A percentile compares a stretch with the other conserved stretches of the same genome.
phyloP scores from a whole-genome alignment of 2,888 invertebrate species.

The Meiosimyza decipiens region DNA sequence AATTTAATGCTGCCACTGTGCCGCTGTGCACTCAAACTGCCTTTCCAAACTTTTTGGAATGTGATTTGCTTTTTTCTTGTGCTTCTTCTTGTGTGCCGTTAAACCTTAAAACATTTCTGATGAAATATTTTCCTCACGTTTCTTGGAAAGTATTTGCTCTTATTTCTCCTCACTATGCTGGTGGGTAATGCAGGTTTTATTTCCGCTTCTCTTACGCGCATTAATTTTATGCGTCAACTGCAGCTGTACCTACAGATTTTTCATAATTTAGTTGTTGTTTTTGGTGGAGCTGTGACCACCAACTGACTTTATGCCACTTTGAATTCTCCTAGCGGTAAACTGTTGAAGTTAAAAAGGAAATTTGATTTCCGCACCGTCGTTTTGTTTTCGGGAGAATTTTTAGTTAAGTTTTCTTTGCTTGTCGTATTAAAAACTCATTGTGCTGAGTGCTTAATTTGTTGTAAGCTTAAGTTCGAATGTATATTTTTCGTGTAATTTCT shows the following conservation, averaged over 20 bases:
- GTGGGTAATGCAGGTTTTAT: no score
- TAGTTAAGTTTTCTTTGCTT: no score
- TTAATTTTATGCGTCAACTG: neutral
- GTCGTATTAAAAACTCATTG: no score
- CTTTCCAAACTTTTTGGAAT: neutral
- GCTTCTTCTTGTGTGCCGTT: no score
- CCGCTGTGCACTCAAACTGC: neutral
- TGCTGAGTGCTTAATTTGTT: no score
- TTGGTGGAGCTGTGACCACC: neutral
- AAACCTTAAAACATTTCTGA: neutral
- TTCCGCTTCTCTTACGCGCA: no score
- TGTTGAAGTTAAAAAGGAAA: constrained; percentile 18
- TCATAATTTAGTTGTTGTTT: no score
- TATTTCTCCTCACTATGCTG: neutral
- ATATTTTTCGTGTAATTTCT: no score
- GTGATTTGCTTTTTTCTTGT: neutral
- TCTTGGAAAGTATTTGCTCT: neutral
- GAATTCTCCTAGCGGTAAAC: neutral
- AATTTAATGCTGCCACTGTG: neutral
- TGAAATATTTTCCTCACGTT: constrained; percentile 19
- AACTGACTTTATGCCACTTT: constrained; percentile 5
- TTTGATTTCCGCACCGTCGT: constrained; percentile 14
- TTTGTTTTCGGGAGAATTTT: neutral
- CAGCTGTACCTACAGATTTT: neutral
- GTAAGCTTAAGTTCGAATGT: no score